Base-by-base conservation (phyloP, 1,140 invertebrate genomes). In the Apis dorsata region DNA sequence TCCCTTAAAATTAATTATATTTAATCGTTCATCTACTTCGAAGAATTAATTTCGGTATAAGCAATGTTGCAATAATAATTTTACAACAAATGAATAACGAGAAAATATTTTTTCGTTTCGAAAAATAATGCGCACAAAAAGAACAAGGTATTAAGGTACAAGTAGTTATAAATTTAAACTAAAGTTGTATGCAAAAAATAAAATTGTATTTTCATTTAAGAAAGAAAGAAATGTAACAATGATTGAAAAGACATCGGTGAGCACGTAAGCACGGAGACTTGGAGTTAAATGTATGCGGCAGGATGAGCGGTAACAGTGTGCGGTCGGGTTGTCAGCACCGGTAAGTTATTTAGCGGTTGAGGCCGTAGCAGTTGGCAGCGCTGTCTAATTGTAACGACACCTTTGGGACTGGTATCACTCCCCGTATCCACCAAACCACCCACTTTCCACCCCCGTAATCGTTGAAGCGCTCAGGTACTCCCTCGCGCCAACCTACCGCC, bases 331-430 rank as follows among this genome's bases (percentile, higher is more conserved):
- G 92, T 93, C 92, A 92, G 90, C 92, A 92, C 91, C 90, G 89
- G 89, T 92, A 92, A 93, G 91, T 93, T 93, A 93, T 93, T 93
- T 93, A 93, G 92, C 89, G 92, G 91, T 93, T 89, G 91, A 92
- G 88, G 83, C 86, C 85, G 87, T 83, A 89, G 88, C 90, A 92
- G 91, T 92, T 91, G 92, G 92, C 91, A 90, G 90, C 86, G 86
- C 90, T 92, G 92, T 93, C 91, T 93, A 93, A 93, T 93, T 93
- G 91, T 93, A 93, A 93, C 91, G 92, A 92, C 91, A 92, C 92
- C 92, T 92, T 90, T 91, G 92, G 91, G 90, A 91, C 89, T 85
- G 79, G 85, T 89, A 90, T 90, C 88, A 87, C 85, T 86, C 88
- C 89, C 84, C 87, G 83, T 83, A 81, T 82, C 85, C 81, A 75